A percentile compares a stretch with the other conserved stretches of the same genome.
These are phyloP conservation scores for Grantiella picta DNA, from an alignment of 2,113 vertebrate species.

Conservation along the genomic window DNA sequence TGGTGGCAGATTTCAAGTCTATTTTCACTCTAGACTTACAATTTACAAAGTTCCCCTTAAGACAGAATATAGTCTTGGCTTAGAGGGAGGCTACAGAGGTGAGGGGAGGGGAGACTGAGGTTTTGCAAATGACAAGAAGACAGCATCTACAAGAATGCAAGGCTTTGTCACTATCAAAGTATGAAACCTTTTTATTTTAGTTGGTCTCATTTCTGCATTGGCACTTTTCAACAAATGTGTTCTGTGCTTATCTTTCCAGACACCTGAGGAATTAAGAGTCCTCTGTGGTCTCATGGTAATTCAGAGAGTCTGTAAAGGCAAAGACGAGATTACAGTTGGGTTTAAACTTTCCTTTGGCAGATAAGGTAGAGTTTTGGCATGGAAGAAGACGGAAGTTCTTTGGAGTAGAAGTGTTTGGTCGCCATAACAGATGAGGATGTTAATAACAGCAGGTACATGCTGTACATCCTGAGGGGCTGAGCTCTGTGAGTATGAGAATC, in stretches of 20 bases:
- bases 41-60: not conserved
- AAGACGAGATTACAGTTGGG: not conserved
- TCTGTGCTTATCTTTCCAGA: not conserved
- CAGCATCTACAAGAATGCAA: not conserved
- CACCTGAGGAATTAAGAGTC: not conserved
- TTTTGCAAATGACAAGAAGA: not conserved
- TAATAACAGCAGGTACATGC: not conserved
- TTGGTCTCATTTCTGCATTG: not conserved
- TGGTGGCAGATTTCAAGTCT: not conserved
- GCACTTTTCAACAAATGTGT: not conserved
- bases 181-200: not conserved
- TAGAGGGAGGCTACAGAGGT: not conserved
- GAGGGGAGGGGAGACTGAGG: not conserved
- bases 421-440: not conserved
- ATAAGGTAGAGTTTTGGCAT: not conserved
- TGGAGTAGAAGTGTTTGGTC: not conserved
- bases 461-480: not conserved
- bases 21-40: not conserved
- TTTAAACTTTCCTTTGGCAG: not conserved
- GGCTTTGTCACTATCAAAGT: not conserved
- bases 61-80: not conserved
- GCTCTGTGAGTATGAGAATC: fast-evolving
- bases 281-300: not conserved
- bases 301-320: not conserved
- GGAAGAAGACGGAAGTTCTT: not conserved